Conservation (phyloP, 2,113 vertebrate genomes). For the Pipra filicauda region DNA sequence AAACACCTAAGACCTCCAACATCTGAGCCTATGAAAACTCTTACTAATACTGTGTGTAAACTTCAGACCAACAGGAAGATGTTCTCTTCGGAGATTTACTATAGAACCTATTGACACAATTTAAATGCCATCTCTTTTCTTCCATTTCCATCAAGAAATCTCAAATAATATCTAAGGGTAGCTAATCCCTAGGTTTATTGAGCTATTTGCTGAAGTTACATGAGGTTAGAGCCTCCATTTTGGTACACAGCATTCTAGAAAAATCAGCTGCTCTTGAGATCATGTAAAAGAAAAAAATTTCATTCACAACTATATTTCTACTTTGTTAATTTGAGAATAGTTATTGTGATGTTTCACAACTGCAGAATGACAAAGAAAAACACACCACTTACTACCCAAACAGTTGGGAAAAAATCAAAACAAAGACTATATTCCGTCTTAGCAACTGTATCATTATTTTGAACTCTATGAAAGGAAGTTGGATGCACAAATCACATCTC, state of each 20-base stretch:
- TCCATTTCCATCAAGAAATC: constrained; percentile 17
- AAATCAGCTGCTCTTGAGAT: background rate
- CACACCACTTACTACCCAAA: background rate
- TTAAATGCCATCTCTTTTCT: constrained; percentile 28
- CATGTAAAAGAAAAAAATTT: background rate
- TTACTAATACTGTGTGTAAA: background rate
- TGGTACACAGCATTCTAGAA: background rate
- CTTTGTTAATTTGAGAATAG: background rate
- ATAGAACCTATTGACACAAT: background rate
- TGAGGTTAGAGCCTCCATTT: background rate
- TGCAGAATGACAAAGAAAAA: background rate
- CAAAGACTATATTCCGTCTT: background rate
- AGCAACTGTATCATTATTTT: background rate
- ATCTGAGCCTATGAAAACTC: background rate
- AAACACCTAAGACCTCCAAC: background rate
- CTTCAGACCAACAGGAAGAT: background rate
- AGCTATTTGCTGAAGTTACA: constrained; percentile 4
- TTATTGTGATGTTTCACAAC: background rate
- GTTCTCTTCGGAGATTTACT: background rate
- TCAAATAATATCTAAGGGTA: background rate
- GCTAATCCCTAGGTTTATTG: constrained; percentile 39
- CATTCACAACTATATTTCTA: background rate
- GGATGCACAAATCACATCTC: background rate
- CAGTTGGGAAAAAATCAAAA: background rate
- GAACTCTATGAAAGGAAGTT: background rate